Percentiles rank a stretch among this genome's conserved stretches.
Conservation (phyloP, 2,797 vertebrate species). For the Okamejei kenojei region DNA sequence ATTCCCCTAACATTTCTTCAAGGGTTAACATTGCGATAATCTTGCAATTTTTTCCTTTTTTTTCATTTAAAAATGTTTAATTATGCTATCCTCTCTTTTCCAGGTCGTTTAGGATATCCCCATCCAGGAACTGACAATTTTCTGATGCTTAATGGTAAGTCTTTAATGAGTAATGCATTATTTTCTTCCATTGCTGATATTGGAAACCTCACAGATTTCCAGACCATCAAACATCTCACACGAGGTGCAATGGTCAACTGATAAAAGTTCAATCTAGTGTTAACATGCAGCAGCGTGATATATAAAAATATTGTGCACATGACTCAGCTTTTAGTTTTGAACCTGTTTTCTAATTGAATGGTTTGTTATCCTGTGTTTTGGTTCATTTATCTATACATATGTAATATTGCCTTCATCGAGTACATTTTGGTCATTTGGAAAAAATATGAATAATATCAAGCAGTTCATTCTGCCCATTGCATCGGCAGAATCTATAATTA, state of each 20-base stretch:
- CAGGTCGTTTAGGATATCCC: constrained; percentile 78
- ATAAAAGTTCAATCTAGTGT: not conserved
- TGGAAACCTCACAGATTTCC: not conserved
- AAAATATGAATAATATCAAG: not conserved
- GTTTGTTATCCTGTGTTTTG: not conserved
- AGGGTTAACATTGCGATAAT: not conserved
- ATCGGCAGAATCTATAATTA: no score
- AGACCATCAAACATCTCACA: not conserved
- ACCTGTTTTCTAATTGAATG: not conserved
- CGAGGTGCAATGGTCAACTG: not conserved
- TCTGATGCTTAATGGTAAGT: constrained; percentile 97
- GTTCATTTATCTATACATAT: not conserved
- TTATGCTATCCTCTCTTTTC: not conserved
- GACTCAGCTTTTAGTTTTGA: not conserved
- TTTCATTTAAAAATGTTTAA: not conserved
- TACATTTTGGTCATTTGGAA: not conserved
- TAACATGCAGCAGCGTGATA: not conserved
- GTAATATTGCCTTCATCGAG: not conserved
- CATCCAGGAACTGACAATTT: constrained; percentile 91
- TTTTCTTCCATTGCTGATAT: not conserved
- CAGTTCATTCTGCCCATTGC: no score
- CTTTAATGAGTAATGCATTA: constrained; percentile 43
- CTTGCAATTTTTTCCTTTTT: not conserved
- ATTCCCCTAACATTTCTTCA: not conserved
- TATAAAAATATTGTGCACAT: not conserved